A percentile compares a stretch with the other conserved stretches of the same genome.
These are phyloP conservation scores for Rhamphomyia laevipes DNA, from an alignment of 2,888 invertebrate genomes.

Conservation along the genomic window DNA sequence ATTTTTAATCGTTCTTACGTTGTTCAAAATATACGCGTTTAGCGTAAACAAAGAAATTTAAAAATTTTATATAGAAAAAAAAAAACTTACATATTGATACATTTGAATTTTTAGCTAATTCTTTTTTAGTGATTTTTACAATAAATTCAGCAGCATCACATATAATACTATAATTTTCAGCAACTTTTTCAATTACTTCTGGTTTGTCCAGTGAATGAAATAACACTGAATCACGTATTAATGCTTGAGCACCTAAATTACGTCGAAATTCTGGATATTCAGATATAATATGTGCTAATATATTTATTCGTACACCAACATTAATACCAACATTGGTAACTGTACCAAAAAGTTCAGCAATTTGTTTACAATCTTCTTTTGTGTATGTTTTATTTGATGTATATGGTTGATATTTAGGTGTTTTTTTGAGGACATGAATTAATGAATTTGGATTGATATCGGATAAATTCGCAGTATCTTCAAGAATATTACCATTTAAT, in stretches of 20 bases:
- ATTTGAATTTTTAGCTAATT: constrained; percentile 27
- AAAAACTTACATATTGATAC: not conserved
- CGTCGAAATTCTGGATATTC: constrained; percentile 54
- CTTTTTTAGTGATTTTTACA: constrained; percentile 33
- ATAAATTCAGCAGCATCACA: constrained; percentile 48
- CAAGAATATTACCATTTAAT: constrained; percentile 51
- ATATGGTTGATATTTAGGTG: constrained; percentile 24
- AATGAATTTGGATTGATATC: constrained; percentile 45
- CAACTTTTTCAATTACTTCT: constrained; percentile 50
- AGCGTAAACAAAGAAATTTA: too few species aligned
- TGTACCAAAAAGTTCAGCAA: constrained; percentile 22
- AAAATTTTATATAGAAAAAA: not conserved
- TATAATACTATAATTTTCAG: constrained; percentile 53
- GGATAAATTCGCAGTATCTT: constrained; percentile 44
- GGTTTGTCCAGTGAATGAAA: constrained; percentile 53
- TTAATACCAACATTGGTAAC: constrained; percentile 36
- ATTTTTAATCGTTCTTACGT: too few species aligned
- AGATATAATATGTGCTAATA: constrained; percentile 48
- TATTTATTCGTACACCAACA: constrained; percentile 41
- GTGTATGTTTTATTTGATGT: constrained; percentile 16
- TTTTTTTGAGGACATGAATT: constrained; percentile 42
- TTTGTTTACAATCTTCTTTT: constrained; percentile 9
- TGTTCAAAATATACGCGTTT: too few species aligned
- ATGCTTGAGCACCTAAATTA: constrained; percentile 57
- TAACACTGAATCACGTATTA: constrained; percentile 60